These are phyloP conservation scores for Mallotus villosus DNA, from an alignment of 2,797 vertebrate species.

Conservation along the genomic window DNA sequence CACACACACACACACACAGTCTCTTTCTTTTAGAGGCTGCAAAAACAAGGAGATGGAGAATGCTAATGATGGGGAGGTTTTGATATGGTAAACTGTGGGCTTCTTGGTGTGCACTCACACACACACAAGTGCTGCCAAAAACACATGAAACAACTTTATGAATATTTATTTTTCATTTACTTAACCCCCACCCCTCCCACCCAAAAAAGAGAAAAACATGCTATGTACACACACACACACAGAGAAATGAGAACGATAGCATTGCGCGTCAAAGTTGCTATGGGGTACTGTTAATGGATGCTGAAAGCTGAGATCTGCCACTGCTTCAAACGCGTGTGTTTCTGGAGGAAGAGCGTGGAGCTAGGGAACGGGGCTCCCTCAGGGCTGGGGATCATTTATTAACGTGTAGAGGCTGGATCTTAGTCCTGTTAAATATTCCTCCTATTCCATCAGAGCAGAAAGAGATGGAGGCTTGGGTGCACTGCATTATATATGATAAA, in stretches of 20 bases:
- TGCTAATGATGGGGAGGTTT: conserved; percentile 5
- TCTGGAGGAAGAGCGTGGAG: conserved; percentile 5
- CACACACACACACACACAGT: conserved; percentile 3
- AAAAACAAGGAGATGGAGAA: conserved; percentile 7
- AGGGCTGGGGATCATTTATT: conserved; percentile 27
- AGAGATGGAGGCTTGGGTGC: conserved; percentile 1
- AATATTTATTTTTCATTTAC: conserved; percentile 15
- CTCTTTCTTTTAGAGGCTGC: not conserved
- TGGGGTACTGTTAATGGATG: conserved; percentile 20
- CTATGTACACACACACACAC: not conserved
- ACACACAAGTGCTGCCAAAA: not conserved
- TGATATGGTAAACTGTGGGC: conserved; percentile 8
- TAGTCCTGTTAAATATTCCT: conserved; percentile 19
- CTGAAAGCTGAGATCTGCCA: conserved; percentile 9
- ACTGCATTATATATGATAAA: conserved; percentile 32
- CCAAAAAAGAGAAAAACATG: not conserved
- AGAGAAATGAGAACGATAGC: conserved; percentile 8
- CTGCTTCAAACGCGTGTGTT: not conserved
- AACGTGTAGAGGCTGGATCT: conserved; percentile 13
- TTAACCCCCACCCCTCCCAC: not conserved
- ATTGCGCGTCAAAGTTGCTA: conserved; percentile 4
- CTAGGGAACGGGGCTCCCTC: conserved; percentile 11
- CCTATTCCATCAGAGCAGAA: not conserved
- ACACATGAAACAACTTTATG: conserved; percentile 3
- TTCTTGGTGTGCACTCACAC: not conserved